A percentile compares a stretch with the other conserved stretches of the same genome.
Evolutionary conservation across 2,797 vertebrate species (phyloP).

Genomic region (Danio aesculapii): DNA sequence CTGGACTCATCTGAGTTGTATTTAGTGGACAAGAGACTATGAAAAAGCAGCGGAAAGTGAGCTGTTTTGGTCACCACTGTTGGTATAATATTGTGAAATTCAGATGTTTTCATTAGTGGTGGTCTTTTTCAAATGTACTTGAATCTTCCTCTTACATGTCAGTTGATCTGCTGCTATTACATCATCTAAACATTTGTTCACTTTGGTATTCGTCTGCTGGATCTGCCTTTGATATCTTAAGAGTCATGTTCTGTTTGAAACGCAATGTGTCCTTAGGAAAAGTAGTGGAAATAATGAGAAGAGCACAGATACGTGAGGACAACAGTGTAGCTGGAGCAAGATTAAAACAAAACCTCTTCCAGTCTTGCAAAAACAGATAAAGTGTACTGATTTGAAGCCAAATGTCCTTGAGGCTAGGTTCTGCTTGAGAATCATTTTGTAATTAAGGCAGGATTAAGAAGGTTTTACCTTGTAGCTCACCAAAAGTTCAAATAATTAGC

Average conservation of each 20-base stretch:
- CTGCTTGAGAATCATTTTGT: not conserved
- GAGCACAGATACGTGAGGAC: not conserved
- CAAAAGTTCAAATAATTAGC: constrained; percentile 24
- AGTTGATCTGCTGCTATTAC: not conserved
- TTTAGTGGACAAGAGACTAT: constrained; percentile 3
- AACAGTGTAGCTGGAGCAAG: constrained; percentile 2
- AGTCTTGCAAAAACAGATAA: constrained; percentile 5
- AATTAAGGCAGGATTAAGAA: not conserved
- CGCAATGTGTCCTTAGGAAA: not conserved
- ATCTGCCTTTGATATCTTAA: constrained; percentile 3
- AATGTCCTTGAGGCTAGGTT: not conserved
- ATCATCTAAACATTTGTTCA: not conserved
- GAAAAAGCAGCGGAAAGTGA: constrained; percentile 17
- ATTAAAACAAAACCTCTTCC: not conserved
- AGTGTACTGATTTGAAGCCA: not conserved
- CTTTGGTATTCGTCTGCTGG: not conserved
- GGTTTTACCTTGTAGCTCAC: not conserved
- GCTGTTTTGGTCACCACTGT: not conserved
- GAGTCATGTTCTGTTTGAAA: not conserved
- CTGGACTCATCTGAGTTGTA: constrained; percentile 17
- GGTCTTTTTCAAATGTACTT: not conserved
- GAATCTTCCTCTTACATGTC: not conserved
- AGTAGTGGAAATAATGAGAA: constrained; percentile 6
- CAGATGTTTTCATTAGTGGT: not conserved
- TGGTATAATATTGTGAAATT: constrained; percentile 7